Percentiles rank a stretch among this genome's conserved stretches.
Evolutionary conservation across 2,797 vertebrate species (phyloP).

Genomic region (Sebastes reedi): DNA sequence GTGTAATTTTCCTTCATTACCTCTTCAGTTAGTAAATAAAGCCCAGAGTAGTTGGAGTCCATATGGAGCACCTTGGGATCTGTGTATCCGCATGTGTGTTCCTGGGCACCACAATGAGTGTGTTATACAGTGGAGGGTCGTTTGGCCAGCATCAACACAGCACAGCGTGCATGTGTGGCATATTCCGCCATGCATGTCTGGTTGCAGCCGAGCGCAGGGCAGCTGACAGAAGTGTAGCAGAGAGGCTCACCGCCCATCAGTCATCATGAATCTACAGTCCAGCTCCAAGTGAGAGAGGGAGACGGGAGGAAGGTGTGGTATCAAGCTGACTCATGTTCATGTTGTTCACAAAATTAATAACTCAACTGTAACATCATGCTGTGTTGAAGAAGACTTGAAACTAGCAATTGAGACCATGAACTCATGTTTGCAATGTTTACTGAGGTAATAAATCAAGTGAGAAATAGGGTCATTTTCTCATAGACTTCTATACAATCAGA

Average conservation of each 20-base stretch:
- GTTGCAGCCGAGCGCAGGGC: not conserved
- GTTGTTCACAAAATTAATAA: conserved; percentile 6
- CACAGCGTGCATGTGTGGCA: conserved; percentile 20
- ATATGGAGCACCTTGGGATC: conserved; percentile 20
- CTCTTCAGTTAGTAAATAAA: conserved; percentile 56
- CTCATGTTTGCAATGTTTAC: no score
- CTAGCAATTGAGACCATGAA: no score
- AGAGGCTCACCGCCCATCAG: conserved; percentile 12
- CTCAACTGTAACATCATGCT: not conserved
- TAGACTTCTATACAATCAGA: no score
- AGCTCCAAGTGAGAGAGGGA: not conserved
- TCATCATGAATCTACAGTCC: conserved; percentile 19
- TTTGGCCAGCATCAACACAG: conserved; percentile 36
- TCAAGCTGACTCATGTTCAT: not conserved
- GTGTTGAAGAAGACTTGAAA: no score
- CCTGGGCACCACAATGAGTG: not conserved
- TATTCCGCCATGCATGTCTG: conserved; percentile 10
- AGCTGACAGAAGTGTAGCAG: conserved; percentile 46
- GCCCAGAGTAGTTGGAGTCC: conserved; percentile 18
- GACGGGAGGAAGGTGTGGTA: not conserved
- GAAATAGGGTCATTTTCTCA: no score
- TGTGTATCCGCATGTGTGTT: not conserved
- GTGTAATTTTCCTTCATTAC: conserved; percentile 56
- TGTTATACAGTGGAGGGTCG: conserved; percentile 7
- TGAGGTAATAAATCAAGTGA: no score